Evolutionary conservation across 2,888 invertebrate genomes (phyloP).

Genomic region (Julus scandinavius): DNA sequence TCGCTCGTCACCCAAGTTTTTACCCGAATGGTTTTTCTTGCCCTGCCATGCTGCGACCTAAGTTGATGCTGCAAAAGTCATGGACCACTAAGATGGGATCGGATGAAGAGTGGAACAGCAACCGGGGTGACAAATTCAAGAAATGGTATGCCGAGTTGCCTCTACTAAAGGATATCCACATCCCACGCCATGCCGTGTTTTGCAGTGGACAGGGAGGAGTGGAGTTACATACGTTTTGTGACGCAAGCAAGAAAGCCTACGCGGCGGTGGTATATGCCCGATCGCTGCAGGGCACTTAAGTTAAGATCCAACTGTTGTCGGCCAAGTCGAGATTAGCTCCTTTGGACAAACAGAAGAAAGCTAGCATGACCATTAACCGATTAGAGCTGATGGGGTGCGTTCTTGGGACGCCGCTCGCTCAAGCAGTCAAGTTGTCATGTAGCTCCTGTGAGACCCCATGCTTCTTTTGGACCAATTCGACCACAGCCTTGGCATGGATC

Average conservation of each 20-base stretch:
- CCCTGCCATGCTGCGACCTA: neutral
- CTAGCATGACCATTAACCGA: too few species aligned
- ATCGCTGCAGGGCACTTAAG: too few species aligned
- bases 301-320: too few species aligned
- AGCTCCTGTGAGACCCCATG: neutral
- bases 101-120: slow-evolving; percentile 25
- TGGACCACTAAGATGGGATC: slow-evolving; percentile 8
- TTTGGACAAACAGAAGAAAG: too few species aligned
- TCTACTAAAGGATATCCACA: too few species aligned
- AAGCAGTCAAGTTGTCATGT: neutral
- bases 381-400: too few species aligned
- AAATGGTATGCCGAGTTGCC: neutral
- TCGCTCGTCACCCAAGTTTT: neutral
- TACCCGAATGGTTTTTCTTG: neutral
- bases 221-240: slow-evolving; percentile 37
- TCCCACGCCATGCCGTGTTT: too few species aligned
- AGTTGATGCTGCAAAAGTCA: neutral
- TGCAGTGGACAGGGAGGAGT: neutral
- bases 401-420: too few species aligned
- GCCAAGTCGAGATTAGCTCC: too few species aligned
- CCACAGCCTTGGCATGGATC: neutral
- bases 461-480: neutral
- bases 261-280: neutral
- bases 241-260: slow-evolving; percentile 29
- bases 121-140: neutral